These are phyloP conservation scores for Eurypyga helias DNA, from an alignment of 2,113 vertebrate genomes.

Conservation along the genomic window DNA sequence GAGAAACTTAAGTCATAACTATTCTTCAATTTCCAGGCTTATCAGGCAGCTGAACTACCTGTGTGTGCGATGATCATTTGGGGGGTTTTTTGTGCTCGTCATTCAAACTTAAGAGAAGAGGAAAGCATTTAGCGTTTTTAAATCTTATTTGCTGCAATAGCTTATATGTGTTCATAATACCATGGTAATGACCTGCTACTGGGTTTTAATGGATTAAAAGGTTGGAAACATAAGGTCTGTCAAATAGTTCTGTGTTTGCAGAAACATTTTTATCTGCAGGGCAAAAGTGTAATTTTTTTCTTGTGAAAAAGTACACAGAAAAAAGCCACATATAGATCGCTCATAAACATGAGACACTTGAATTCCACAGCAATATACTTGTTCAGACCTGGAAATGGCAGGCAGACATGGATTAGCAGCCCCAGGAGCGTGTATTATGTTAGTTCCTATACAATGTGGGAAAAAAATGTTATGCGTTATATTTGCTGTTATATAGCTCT, in stretches of 20 bases:
- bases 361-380: neutral
- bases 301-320: neutral
- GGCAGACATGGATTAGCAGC: neutral
- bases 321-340: neutral
- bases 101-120: neutral
- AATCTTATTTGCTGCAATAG: neutral
- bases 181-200: neutral
- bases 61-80: neutral
- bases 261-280: neutral
- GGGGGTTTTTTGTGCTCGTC: neutral
- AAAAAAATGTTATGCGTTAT: rapidly evolving
- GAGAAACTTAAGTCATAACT: neutral
- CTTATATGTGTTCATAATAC: neutral
- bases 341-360: neutral
- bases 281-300: neutral
- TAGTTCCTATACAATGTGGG: neutral
- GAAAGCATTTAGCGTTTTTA: neutral
- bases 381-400: neutral
- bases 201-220: neutral
- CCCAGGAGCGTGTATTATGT: neutral
- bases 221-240: neutral
- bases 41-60: neutral
- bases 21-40: neutral
- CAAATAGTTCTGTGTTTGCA: neutral
- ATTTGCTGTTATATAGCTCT: neutral